A percentile compares a stretch with the other conserved stretches of the same genome.
These are phyloP conservation scores for Littorina saxatilis DNA, from an alignment of 1,140 invertebrate genomes.

Conservation along the genomic window DNA sequence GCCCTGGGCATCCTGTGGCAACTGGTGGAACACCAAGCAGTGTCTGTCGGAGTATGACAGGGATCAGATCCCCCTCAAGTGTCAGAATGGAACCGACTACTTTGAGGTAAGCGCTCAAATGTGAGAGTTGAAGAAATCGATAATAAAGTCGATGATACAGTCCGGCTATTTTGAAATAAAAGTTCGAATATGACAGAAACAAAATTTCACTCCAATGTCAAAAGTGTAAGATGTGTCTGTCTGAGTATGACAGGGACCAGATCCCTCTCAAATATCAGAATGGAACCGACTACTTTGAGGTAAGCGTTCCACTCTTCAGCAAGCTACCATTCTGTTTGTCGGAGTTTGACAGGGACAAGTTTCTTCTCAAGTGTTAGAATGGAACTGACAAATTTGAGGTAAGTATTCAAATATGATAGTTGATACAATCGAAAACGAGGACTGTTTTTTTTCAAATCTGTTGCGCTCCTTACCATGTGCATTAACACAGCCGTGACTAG, in stretches of 20 bases:
- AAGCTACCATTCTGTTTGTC: not conserved
- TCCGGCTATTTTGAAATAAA: not conserved
- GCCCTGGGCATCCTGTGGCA: conserved; percentile 96
- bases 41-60: conserved; percentile 66
- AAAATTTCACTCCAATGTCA: not conserved
- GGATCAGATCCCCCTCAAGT: conserved; percentile 55
- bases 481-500: too few relatives aligned
- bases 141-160: not conserved
- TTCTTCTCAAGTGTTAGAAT: too few relatives aligned
- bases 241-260: conserved; percentile 56
- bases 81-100: conserved; percentile 52
- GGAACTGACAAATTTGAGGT: too few relatives aligned
- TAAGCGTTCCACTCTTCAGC: conserved; percentile 8
- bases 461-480: too few relatives aligned
- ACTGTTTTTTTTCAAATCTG: too few relatives aligned
- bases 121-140: not conserved
- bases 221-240: too few relatives aligned
- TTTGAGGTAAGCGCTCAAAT: conserved; percentile 51
- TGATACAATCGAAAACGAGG: too few relatives aligned
- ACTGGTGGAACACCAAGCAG: conserved; percentile 81
- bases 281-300: conserved; percentile 49
- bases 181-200: not conserved
- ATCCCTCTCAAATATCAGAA: conserved; percentile 60
- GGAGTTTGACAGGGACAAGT: too few relatives aligned
- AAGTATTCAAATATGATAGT: too few relatives aligned